A percentile compares a stretch with the other conserved stretches of the same genome.
phyloP scores from a whole-genome alignment of 2,797 vertebrate genomes.

The Craterocephalus amniculus region DNA sequence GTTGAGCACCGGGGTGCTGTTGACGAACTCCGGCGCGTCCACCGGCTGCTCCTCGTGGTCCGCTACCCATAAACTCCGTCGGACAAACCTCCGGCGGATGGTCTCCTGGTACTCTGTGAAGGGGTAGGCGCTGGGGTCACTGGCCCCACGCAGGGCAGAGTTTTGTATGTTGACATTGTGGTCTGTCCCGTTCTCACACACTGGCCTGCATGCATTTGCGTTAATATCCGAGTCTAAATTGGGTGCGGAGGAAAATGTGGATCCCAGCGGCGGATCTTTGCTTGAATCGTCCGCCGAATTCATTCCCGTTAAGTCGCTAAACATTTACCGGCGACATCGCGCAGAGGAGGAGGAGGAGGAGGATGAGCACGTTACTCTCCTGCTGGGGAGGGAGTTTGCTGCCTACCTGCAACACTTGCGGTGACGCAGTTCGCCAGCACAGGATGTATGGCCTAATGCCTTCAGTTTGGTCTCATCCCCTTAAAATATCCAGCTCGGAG shows the following conservation, averaged over 20 bases:
- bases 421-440: constrained; percentile 84
- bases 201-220: constrained; percentile 65
- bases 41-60: constrained; percentile 89
- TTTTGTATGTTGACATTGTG: constrained; percentile 78
- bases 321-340: constrained; percentile 70
- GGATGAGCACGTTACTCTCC: constrained; percentile 74
- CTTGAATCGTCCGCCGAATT: constrained; percentile 83
- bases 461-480: constrained; percentile 49
- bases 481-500: constrained; percentile 38
- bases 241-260: constrained; percentile 76
- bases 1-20: constrained; percentile 80
- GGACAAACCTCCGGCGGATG: constrained; percentile 91
- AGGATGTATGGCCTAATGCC: constrained; percentile 51
- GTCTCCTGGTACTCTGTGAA: constrained; percentile 81
- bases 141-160: constrained; percentile 78
- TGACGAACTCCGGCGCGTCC: constrained; percentile 84
- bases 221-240: constrained; percentile 77
- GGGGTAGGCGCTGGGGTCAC: constrained; percentile 80
- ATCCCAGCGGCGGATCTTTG: constrained; percentile 76
- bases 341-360: constrained; percentile 40
- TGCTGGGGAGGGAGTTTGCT: constrained; percentile 64
- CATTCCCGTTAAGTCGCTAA: constrained; percentile 76
- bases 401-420: constrained; percentile 81
- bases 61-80: constrained; percentile 91
- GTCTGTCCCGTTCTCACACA: constrained; percentile 80